Evolutionary conservation across 2,797 vertebrate species (phyloP), one percentile per base, ranked within the genome.

Genomic region (Rachycentron canadum): DNA sequence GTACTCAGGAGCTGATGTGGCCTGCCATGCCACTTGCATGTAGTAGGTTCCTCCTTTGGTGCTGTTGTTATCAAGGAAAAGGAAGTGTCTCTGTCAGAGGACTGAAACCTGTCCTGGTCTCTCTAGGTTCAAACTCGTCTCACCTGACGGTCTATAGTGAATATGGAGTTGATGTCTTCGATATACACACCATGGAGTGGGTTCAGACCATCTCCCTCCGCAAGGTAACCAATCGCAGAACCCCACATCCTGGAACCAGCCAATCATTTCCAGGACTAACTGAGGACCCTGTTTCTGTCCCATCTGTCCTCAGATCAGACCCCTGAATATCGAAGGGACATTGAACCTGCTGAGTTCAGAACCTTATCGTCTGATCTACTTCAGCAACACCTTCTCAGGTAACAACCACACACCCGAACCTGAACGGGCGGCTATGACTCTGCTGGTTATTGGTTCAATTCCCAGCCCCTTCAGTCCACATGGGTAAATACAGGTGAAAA

Each of bases 1-100:
- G 97, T 52, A 93, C 94, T 69, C 97, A 97, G 96, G 98, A 99
- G 92, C 95, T 99, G 85, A 99, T 99, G 98, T 99, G 98, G 98
- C 97, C 98, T 53, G 96, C 97, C 76, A 95, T 94, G 43, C 98
- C 98, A 16, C 92, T 97, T 4, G 97, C 98, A 69, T 99, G 97
- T 94, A 97, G 98, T 99, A 97, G 79, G 98, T 97, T 13, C 2
- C 3, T 19, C 8, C 30, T 13, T 14, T 50, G 49, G 17, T 8
- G 4, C 21, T 16, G 14, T 21, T 21, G 13, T 25, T 14, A 16
- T 49, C 10, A 23, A n/a, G 21, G 17, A 49, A 0, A 10, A 49
- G 47, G 10, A 23, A 14, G 8, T 2, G 10, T 2, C 38, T 2
- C 3, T 3, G 10, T 14, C 25, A 43, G 19, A 2, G 13, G 32